A percentile compares a stretch with the other conserved stretches of the same genome.
These are phyloP conservation scores for Xiphias gladius DNA, from an alignment of 2,113 vertebrate species.

Conservation along the genomic window DNA sequence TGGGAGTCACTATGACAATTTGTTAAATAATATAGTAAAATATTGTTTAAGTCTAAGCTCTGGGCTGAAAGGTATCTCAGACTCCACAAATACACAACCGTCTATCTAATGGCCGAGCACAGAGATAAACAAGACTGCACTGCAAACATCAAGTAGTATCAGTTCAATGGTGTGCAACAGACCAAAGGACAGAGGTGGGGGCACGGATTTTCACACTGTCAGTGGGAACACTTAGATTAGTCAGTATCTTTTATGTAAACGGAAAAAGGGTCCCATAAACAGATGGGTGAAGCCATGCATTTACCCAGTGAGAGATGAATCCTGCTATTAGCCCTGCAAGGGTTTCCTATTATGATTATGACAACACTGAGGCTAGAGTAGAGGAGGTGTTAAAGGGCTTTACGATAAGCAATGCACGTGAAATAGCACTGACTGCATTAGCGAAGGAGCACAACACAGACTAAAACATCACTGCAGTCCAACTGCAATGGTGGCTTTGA, in stretches of 20 bases:
- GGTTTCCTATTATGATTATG: conserved; percentile 36
- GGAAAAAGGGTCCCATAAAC: conserved; percentile 11
- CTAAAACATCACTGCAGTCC: conserved; percentile 85
- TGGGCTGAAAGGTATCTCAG: not conserved
- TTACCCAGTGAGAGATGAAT: conserved; percentile 39
- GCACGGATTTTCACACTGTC: conserved; percentile 42
- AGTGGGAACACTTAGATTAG: conserved; percentile 31
- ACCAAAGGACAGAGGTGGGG: conserved; percentile 26
- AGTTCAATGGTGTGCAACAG: conserved; percentile 28
- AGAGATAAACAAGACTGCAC: conserved; percentile 22
- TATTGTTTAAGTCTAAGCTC: not conserved
- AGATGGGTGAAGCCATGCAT: conserved; percentile 56
- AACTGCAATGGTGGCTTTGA: conserved; percentile 84
- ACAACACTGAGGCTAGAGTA: conserved; percentile 51
- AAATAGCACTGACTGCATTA: conserved; percentile 76
- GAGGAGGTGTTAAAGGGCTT: conserved; percentile 37
- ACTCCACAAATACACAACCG: conserved; percentile 39
- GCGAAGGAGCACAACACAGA: conserved; percentile 87
- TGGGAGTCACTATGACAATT: conserved; percentile 19
- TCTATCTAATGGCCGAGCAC: conserved; percentile 23
- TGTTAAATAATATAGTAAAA: conserved; percentile 8
- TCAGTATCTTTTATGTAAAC: conserved; percentile 35
- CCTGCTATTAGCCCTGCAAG: conserved; percentile 36
- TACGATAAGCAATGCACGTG: conserved; percentile 22
- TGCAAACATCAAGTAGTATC: conserved; percentile 36